Base-by-base conservation (phyloP, 92 coral and sea anemone genomes). In the Nematostella vectensis region DNA sequence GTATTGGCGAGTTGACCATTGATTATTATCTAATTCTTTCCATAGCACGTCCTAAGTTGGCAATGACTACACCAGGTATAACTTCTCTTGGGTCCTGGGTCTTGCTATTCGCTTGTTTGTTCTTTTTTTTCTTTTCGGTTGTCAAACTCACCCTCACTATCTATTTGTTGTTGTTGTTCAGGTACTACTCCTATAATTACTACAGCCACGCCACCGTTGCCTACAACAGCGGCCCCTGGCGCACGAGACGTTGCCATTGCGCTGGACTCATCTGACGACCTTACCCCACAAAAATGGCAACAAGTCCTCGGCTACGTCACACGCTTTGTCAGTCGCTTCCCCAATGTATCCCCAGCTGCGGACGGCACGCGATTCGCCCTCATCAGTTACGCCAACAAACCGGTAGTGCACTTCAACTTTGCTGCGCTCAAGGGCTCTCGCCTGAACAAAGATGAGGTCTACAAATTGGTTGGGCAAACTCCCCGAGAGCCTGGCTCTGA, bases 311-410 rank as follows among this genome's bases (percentile, higher is more conserved):
- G 25, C 17, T 65, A 53, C 44, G 50, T 47, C 19, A 38, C 54
- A 11, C 26, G 40, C 24, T 65, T 65, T 30, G 71, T 65, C 17
- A 26, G 53, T 27, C 12, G 29, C 23, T 53, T 65, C 54, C 71
- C 71, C 22, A 65, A 65, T 12, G 62, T 65, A 15, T 53, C 71
- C 2, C 71, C 71, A 19, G 59, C 37, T 11, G 54, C 31, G 26
- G 66, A 65, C 55, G 71, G 71, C 25, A 53, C 71, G 4, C 54
- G 62, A n/a, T 65, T 65, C 30, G 71, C 61, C 11, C 43, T 65
- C n/a, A 49, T 65, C 2, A 65, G 61, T 43, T 54, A 65, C 26
- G 71, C 71, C 26, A 30, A 52, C 10, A 43, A 65, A 17, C 61
- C 71, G 6, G 45, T n/a, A 26, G 71, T 65, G 12, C 62, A 65